A percentile compares a stretch with the other conserved stretches of the same genome.
These are phyloP conservation scores for Pachyuromys duprasi DNA, from an alignment of 2,797 vertebrate genomes.

Conservation along the genomic window DNA sequence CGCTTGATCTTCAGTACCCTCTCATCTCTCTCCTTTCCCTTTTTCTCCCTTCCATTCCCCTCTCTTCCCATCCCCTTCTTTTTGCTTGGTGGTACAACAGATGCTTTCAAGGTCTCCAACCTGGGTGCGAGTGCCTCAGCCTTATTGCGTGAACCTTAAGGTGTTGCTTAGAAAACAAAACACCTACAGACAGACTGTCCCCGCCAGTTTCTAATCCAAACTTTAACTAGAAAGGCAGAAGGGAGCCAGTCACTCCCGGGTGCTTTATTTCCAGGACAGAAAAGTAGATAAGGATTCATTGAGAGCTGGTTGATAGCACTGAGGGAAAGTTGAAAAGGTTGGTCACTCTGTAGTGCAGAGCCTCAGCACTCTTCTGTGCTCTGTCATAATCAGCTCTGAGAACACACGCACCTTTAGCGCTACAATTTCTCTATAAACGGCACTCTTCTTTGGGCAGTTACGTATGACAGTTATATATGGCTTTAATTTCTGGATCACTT, in stretches of 20 bases:
- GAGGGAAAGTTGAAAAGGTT: not conserved
- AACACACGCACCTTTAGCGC: not conserved
- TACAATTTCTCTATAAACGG: not conserved
- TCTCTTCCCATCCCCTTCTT: not conserved
- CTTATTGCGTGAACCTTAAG: not conserved
- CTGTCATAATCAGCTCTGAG: not conserved
- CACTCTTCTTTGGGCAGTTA: not conserved
- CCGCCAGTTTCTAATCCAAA: not conserved
- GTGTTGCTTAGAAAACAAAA: not conserved
- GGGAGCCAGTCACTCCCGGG: not conserved
- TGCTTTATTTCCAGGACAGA: not conserved
- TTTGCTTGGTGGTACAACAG: not conserved
- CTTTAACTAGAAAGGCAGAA: not conserved
- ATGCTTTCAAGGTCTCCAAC: not conserved
- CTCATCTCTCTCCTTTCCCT: accelerated
- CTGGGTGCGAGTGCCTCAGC: not conserved
- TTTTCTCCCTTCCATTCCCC: no score
- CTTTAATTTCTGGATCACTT: constrained; percentile 54
- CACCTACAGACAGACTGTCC: not conserved
- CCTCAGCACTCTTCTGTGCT: not conserved
- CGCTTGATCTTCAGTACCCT: not conserved
- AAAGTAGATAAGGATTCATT: not conserved
- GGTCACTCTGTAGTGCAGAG: not conserved
- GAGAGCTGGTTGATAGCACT: not conserved
- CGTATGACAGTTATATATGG: not conserved